Percentiles rank a stretch among this genome's conserved stretches.
Conservation (phyloP, 2,888 invertebrate species). For the Ditula angustiorana region DNA sequence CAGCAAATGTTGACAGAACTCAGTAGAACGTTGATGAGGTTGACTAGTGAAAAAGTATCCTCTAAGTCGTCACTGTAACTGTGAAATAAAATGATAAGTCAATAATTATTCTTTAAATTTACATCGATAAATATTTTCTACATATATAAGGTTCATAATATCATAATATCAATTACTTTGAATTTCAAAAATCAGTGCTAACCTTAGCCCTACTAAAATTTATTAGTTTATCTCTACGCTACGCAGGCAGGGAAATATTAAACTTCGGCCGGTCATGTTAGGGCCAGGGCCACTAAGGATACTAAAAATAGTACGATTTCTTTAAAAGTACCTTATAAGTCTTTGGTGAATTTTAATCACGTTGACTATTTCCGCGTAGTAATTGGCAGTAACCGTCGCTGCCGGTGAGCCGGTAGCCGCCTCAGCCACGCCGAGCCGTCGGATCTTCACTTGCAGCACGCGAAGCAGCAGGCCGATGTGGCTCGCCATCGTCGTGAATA, state of each 20-base stretch:
- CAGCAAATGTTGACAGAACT: conserved; percentile 75
- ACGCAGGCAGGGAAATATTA: too few relatives aligned
- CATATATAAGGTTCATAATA: too few relatives aligned
- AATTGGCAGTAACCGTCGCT: conserved; percentile 22
- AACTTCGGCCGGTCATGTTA: too few relatives aligned
- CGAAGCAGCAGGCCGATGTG: conserved; percentile 72
- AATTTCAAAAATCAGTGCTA: too few relatives aligned
- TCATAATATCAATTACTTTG: too few relatives aligned
- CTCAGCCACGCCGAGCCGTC: conserved; percentile 49
- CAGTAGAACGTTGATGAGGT: conserved; percentile 69
- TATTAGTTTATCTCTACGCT: too few relatives aligned
- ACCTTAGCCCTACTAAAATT: too few relatives aligned
- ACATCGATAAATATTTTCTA: neutral
- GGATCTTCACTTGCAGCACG: conserved; percentile 65
- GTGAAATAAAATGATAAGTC: conserved; percentile 35
- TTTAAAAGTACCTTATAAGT: conserved; percentile 61
- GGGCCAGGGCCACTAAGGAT: too few relatives aligned
- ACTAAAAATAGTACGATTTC: too few relatives aligned
- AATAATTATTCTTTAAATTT: neutral
- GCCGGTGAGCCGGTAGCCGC: conserved; percentile 39
- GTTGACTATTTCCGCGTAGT: conserved; percentile 60
- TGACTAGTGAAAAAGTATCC: conserved; percentile 67
- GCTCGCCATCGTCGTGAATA: conserved; percentile 74
- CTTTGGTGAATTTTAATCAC: conserved; percentile 68
- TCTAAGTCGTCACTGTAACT: conserved; percentile 71